Percentiles rank a stretch among this genome's conserved stretches.
Conservation (phyloP, 2,888 invertebrate species). For the Nebria salina region DNA sequence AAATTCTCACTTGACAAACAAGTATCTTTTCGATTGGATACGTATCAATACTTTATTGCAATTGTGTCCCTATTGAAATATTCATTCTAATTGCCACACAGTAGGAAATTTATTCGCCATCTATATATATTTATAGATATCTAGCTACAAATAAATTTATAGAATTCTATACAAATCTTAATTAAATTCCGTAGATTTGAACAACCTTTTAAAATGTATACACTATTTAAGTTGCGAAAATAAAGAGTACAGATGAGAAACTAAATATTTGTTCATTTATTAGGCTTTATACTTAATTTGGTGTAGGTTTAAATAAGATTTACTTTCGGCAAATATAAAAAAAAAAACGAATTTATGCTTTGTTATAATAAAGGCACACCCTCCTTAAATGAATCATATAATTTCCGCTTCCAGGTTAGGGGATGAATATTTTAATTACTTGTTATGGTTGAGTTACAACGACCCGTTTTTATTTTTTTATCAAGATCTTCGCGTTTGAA, state of each 20-base stretch:
- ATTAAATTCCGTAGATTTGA: too few species aligned
- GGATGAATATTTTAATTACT: not conserved
- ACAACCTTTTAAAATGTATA: too few species aligned
- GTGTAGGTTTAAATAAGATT: not conserved
- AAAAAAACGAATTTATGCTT: not conserved
- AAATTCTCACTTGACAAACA: not conserved
- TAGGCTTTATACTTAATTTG: not conserved
- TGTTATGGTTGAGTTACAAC: not conserved
- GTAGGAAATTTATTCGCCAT: too few species aligned
- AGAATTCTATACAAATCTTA: too few species aligned
- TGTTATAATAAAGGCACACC: not conserved
- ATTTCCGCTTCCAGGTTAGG: constrained; percentile 1
- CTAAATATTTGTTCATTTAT: not conserved
- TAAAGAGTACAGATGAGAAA: not conserved
- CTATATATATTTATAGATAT: too few species aligned
- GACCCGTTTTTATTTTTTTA: not conserved
- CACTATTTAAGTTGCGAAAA: too few species aligned
- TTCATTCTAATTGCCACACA: too few species aligned
- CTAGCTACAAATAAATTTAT: too few species aligned
- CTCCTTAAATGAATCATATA: not conserved
- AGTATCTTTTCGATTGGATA: too few species aligned
- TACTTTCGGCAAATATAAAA: not conserved
- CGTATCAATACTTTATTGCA: not conserved
- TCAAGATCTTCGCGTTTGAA: not conserved
- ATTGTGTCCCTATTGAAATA: too few species aligned